These are phyloP conservation scores for Calycopis cecrops DNA, from an alignment of 1,140 invertebrate species.

Conservation along the genomic window DNA sequence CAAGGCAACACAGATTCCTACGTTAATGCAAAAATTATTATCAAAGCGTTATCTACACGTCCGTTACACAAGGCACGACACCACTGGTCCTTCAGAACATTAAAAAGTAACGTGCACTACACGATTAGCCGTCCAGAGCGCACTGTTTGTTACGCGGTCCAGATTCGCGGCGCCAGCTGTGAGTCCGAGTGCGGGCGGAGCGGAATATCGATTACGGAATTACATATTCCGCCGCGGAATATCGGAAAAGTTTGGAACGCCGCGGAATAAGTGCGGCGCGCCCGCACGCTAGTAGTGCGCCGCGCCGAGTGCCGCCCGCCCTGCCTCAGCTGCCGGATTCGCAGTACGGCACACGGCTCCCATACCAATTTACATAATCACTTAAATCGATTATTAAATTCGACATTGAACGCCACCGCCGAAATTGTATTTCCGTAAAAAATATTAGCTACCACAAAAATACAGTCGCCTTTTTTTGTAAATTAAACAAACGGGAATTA, in stretches of 20 bases:
- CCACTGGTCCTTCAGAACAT: conserved; percentile 58
- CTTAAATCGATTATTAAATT: conserved; percentile 34
- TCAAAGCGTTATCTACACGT: conserved; percentile 28
- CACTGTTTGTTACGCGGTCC: conserved; percentile 59
- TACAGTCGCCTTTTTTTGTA: neutral
- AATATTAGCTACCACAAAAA: neutral
- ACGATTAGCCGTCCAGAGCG: conserved; percentile 35
- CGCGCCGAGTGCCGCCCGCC: conserved; percentile 70
- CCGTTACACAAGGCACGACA: conserved; percentile 60
- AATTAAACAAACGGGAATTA: neutral
- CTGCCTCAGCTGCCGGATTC: conserved; percentile 41
- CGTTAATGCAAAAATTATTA: conserved; percentile 50
- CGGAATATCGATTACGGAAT: conserved; percentile 68
- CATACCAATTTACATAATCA: conserved; percentile 45
- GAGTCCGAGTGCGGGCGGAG: conserved; percentile 50
- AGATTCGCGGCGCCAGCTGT: conserved; percentile 62
- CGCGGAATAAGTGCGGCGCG: conserved; percentile 57
- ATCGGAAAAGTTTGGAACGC: conserved; percentile 69
- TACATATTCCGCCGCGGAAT: conserved; percentile 66
- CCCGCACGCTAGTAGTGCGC: conserved; percentile 66
- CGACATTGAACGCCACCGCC: conserved; percentile 2
- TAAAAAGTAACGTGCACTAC: conserved; percentile 47
- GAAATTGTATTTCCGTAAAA: conserved; percentile 16
- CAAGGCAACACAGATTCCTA: conserved; percentile 69
- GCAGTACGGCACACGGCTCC: conserved; percentile 24